Percentiles rank a stretch among this genome's conserved stretches.
These are phyloP conservation scores for Schrankia costaestrigalis DNA, from an alignment of 2,888 invertebrate species.

Conservation along the genomic window DNA sequence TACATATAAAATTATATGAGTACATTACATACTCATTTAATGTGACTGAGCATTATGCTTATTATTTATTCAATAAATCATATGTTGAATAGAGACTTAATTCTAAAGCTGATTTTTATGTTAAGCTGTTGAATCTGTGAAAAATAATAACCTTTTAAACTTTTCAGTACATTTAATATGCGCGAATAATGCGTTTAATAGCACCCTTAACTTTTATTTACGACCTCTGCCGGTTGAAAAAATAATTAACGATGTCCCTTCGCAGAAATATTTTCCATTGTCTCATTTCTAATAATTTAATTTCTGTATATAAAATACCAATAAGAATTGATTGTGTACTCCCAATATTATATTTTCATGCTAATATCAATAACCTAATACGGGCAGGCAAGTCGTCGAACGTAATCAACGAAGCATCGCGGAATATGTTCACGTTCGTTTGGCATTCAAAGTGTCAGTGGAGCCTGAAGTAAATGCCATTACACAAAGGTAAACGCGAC, in stretches of 20 bases:
- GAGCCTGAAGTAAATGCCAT: slow-evolving; percentile 62
- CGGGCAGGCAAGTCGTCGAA: slow-evolving; percentile 12
- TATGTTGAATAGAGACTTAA: slow-evolving; percentile 63
- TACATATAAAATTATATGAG: no score
- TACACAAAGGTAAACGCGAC: slow-evolving; percentile 64
- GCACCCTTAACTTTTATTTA: slow-evolving; percentile 78
- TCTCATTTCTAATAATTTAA: slow-evolving; percentile 56
- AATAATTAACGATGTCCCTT: slow-evolving; percentile 71
- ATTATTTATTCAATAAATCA: slow-evolving; percentile 50
- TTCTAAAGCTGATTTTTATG: slow-evolving; percentile 62
- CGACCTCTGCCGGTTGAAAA: slow-evolving; percentile 63
- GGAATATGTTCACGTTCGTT: slow-evolving; percentile 52
- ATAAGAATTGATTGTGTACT: slow-evolving; percentile 21
- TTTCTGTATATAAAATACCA: slow-evolving; percentile 37
- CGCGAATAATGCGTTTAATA: slow-evolving; percentile 78
- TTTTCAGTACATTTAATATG: slow-evolving; percentile 78
- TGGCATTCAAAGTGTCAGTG: slow-evolving; percentile 57
- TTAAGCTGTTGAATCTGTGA: slow-evolving; percentile 69
- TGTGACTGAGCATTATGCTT: no score
- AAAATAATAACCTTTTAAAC: slow-evolving; percentile 69
- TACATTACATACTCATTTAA: no score
- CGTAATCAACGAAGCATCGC: slow-evolving; percentile 44
- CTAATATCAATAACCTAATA: slow-evolving; percentile 8
- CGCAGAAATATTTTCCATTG: slow-evolving; percentile 59
- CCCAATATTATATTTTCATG: slow-evolving; percentile 11